Base-by-base conservation (phyloP, 2,888 invertebrate genomes). In the Bursaphelenchus okinawaensis region DNA sequence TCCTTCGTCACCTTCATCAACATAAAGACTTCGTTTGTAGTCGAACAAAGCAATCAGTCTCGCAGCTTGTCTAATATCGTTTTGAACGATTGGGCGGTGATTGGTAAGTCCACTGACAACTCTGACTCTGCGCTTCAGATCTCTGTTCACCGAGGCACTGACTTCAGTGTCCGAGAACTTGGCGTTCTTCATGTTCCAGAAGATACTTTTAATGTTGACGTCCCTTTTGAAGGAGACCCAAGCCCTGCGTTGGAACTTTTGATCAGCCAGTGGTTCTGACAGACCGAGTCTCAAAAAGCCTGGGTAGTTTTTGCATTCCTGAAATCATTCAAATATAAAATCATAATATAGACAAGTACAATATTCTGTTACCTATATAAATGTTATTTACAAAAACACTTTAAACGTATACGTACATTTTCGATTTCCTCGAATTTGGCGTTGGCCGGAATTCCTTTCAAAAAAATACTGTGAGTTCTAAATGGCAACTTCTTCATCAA, bases 191-290 rank as follows among this genome's bases (percentile, higher is more conserved):
- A 99, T 87, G 83, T 92, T 93, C 95, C 95, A 98, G 85, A 96
- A 98, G 74, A 98, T 96, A 83, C 98, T 96, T 83, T 96, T 96
- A 74, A 98, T 96, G 84, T 96, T 95, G 55, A 96, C 94, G 81
- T 92, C 91, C 22, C 94, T 87, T 73, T 68, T 69, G 63, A 68
- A 79, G 0, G 96, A 96, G 31, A 95, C 93, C 96, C 96, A 98
- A 51, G 95, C 98, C 57, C 96, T 88, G 16, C 98, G 89, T 84
- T 92, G 91, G 90, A 95, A 98, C 52, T 93, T 88, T 23, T 95
- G 88, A 83, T 98, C 98, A 0, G 93, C 91, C 80, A 93, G 88
- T 0, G 98, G 96, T 85, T 99, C 98, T 0, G 96, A 94, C 63
- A 98, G 88, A 0, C 95, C 94, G 12, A 96, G 92, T 60, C 98